A percentile compares a stretch with the other conserved stretches of the same genome.
Conservation (phyloP, 1,140 invertebrate genomes). For the Drosophila micromelanica region DNA sequence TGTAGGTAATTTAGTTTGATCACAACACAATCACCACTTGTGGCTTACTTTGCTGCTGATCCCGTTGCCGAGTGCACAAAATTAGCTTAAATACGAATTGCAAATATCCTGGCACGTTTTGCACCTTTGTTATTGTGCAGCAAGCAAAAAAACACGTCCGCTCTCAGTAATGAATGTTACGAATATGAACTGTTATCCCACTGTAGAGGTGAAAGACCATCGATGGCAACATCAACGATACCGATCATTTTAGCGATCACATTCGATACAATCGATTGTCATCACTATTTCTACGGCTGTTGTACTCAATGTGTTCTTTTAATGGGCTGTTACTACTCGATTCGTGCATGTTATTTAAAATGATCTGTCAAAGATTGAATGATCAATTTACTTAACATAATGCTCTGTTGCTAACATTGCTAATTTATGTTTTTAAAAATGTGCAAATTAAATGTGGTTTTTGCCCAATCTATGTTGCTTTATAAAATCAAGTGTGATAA, state of each 20-base stretch:
- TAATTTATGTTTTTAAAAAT: too few relatives aligned
- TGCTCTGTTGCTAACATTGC: neutral
- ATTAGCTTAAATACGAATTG: slow-evolving; percentile 40
- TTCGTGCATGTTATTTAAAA: neutral
- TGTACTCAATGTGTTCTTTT: slow-evolving; percentile 1
- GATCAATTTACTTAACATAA: neutral
- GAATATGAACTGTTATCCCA: slow-evolving; percentile 32
- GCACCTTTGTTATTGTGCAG: slow-evolving; percentile 46
- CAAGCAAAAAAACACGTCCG: slow-evolving; percentile 49
- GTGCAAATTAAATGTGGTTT: too few relatives aligned
- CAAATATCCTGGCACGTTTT: slow-evolving; percentile 50
- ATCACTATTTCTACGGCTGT: neutral
- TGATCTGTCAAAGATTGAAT: too few relatives aligned
- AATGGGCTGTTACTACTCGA: neutral
- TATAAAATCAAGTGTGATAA: too few relatives aligned
- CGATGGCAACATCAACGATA: slow-evolving; percentile 8
- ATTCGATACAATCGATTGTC: slow-evolving; percentile 1
- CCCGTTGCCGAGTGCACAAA: slow-evolving; percentile 39
- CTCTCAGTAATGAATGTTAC: slow-evolving; percentile 44
- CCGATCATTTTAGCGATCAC: slow-evolving; percentile 6
- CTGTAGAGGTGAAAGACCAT: slow-evolving; percentile 8
- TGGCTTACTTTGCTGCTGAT: slow-evolving; percentile 43
- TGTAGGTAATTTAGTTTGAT: slow-evolving; percentile 4
- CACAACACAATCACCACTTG: slow-evolving; percentile 37
- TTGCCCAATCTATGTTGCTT: too few relatives aligned